Percentiles rank a stretch among this genome's conserved stretches.
phyloP scores from a whole-genome alignment of 2,797 vertebrate species.

The Peromyscus eremicus region DNA sequence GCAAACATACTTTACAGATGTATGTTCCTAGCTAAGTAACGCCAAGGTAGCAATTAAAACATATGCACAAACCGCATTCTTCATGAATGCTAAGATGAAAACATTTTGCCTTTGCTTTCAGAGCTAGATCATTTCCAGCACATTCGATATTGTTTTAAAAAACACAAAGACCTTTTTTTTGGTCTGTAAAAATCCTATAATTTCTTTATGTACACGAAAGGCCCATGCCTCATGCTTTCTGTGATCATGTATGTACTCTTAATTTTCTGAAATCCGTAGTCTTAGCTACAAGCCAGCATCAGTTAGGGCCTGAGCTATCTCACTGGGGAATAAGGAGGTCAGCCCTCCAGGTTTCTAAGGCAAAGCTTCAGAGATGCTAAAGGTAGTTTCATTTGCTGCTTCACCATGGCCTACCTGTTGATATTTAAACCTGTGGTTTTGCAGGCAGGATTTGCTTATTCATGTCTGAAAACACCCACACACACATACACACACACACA shows the following conservation, averaged over 20 bases:
- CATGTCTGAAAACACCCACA: not conserved
- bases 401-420: not conserved
- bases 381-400: not conserved
- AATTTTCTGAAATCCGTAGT: not conserved
- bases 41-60: conserved; percentile 55
- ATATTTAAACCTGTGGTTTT: not conserved
- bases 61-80: conserved; percentile 26
- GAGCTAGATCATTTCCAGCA: conserved; percentile 38
- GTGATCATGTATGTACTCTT: not conserved
- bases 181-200: not conserved
- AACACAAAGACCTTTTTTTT: not conserved
- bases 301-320: not conserved
- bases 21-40: not conserved
- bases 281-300: not conserved
- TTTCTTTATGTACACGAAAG: not conserved
- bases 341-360: not conserved
- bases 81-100: conserved; percentile 71
- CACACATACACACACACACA: not conserved
- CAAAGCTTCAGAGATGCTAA: not conserved
- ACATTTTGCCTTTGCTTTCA: conserved; percentile 7
- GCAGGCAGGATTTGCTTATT: not conserved
- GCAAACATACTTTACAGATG: conserved; percentile 20
- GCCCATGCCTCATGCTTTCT: not conserved
- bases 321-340: not conserved
- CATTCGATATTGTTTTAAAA: conserved; percentile 33